These are phyloP conservation scores for Brachionus asplanchnoidis DNA, from an alignment of 1,140 invertebrate genomes.

Conservation along the genomic window DNA sequence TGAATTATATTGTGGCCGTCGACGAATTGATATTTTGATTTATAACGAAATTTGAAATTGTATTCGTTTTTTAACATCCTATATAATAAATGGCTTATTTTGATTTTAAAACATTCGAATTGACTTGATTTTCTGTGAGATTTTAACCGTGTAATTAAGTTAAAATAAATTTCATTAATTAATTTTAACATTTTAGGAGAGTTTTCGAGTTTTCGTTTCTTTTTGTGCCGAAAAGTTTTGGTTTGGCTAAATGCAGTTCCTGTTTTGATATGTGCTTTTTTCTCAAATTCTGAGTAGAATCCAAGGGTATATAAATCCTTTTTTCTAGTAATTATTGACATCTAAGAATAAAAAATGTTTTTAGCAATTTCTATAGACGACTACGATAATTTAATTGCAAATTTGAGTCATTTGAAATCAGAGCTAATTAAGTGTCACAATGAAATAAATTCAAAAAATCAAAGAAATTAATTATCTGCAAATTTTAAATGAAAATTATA, in stretches of 20 bases:
- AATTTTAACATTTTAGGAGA: neutral
- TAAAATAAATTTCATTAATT: neutral
- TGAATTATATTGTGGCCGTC: too few relatives aligned
- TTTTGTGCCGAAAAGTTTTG: neutral
- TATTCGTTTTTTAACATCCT: neutral
- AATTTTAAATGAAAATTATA: neutral
- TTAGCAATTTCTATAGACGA: neutral
- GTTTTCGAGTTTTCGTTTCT: neutral
- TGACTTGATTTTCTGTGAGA: slow-evolving; percentile 1
- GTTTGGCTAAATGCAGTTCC: neutral
- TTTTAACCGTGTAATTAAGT: neutral
- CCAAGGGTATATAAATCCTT: neutral
- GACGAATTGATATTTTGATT: neutral
- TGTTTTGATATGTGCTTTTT: neutral
- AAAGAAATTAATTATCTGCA: neutral
- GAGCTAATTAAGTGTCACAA: neutral
- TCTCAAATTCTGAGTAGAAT: neutral
- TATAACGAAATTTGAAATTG: neutral
- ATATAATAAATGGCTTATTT: neutral
- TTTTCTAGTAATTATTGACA: neutral
- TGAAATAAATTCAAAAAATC: neutral
- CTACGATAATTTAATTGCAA: neutral
- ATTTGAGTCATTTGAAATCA: neutral
- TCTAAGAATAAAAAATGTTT: neutral
- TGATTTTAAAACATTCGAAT: slow-evolving; percentile 2